Conservation (phyloP, 2,797 vertebrate species). For the Neosalanx taihuensis region DNA sequence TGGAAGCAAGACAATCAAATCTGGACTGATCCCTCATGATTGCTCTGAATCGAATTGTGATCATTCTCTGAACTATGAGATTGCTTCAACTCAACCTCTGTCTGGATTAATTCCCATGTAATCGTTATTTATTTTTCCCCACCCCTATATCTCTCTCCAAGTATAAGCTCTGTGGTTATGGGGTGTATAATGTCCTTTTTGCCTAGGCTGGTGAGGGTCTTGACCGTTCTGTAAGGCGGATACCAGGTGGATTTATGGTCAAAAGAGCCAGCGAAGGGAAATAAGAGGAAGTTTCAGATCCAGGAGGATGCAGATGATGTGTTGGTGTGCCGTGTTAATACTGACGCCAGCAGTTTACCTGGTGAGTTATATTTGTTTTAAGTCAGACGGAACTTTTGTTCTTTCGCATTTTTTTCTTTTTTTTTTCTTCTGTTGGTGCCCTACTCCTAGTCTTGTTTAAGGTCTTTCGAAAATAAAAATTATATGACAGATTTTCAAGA, state of each 20-base stretch:
- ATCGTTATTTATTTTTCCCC: slow-evolving; percentile 54
- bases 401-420: background rate
- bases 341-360: slow-evolving; percentile 85
- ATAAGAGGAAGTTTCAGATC: slow-evolving; percentile 87
- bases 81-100: slow-evolving; percentile 60
- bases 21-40: slow-evolving; percentile 53
- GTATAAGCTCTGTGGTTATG: slow-evolving; percentile 82
- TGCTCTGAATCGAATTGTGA: slow-evolving; percentile 50
- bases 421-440: background rate
- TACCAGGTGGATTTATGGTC: slow-evolving; percentile 94
- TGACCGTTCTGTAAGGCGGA: slow-evolving; percentile 80
- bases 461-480: background rate
- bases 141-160: slow-evolving; percentile 61
- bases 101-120: slow-evolving; percentile 80
- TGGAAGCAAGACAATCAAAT: slow-evolving; percentile 42
- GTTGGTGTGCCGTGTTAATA: slow-evolving; percentile 89
- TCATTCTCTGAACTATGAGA: slow-evolving; percentile 65
- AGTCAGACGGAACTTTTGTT: background rate
- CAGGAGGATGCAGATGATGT: slow-evolving; percentile 90
- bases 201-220: slow-evolving; percentile 81
- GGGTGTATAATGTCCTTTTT: slow-evolving; percentile 81
- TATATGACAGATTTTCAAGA: background rate
- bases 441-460: background rate
- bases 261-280: slow-evolving; percentile 78
- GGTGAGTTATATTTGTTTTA: slow-evolving; percentile 77